phyloP scores from a whole-genome alignment of 2,888 invertebrate species.

The Dichetophora obliterata region DNA sequence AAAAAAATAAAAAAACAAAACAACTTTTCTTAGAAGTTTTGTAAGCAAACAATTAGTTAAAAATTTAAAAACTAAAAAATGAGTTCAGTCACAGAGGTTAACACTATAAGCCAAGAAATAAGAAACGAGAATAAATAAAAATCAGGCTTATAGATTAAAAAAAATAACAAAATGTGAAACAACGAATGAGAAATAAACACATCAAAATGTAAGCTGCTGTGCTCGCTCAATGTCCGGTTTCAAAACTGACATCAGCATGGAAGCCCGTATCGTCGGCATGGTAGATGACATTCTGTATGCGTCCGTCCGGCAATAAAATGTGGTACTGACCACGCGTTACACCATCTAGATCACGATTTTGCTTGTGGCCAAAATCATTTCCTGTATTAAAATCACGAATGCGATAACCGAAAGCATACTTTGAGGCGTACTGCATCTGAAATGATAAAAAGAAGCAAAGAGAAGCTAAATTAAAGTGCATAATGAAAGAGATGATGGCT shows the following conservation, averaged over 20 bases:
- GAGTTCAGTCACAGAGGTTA: background rate
- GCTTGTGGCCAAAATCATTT: slow-evolving; percentile 83
- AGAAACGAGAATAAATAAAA: background rate
- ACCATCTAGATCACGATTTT: slow-evolving; percentile 77
- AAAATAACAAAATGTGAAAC: background rate
- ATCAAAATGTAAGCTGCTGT: background rate
- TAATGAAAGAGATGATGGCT: background rate
- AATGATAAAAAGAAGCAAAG: slow-evolving; percentile 48
- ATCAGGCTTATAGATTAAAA: background rate
- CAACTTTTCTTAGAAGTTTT: too few relatives aligned
- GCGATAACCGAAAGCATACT: slow-evolving; percentile 79
- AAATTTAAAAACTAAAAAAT: background rate
- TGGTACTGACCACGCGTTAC: slow-evolving; percentile 81
- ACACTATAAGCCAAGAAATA: background rate
- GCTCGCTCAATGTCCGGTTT: slow-evolving; percentile 58
- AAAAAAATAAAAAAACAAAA: too few relatives aligned
- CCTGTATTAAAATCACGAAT: slow-evolving; percentile 80
- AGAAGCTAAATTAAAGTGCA: background rate
- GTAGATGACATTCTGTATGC: slow-evolving; percentile 83
- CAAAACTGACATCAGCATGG: slow-evolving; percentile 83
- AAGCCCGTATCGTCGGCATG: slow-evolving; percentile 82
- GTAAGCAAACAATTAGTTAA: too few relatives aligned
- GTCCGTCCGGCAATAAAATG: slow-evolving; percentile 83
- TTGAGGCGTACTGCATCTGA: slow-evolving; percentile 75
- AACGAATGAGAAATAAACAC: background rate